Evolutionary conservation across 2,888 invertebrate genomes (phyloP).

Genomic region (Ophion ellenae): DNA sequence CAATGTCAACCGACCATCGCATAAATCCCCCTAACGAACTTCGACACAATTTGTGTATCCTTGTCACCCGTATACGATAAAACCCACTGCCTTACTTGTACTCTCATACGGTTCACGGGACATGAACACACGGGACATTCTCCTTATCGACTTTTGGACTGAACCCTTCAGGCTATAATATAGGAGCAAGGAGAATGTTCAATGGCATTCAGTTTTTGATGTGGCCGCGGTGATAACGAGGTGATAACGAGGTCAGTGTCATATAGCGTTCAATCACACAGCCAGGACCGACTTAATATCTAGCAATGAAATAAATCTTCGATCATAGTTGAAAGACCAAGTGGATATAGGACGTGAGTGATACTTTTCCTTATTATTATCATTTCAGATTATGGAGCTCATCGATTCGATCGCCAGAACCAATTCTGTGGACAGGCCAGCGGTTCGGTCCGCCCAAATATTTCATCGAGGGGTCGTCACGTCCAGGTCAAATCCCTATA

Average conservation of each 20-base stretch:
- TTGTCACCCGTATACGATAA: conserved; percentile 27
- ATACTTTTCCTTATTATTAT: conserved; percentile 30
- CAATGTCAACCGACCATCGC: conserved; percentile 58
- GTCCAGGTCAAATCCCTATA: conserved; percentile 76
- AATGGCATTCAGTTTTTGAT: conserved; percentile 34
- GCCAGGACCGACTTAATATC: conserved; percentile 26
- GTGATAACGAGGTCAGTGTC: conserved; percentile 57
- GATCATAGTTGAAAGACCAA: not conserved
- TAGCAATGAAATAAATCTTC: not conserved
- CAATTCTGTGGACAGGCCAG: conserved; percentile 69
- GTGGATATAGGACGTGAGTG: not conserved
- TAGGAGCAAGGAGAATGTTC: not conserved
- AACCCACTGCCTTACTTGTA: conserved; percentile 16
- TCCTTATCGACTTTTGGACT: conserved; percentile 54
- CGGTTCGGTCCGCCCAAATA: conserved; percentile 75
- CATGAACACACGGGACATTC: no score
- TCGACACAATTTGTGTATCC: conserved; percentile 58
- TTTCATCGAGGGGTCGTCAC: conserved; percentile 75
- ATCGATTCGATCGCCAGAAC: conserved; percentile 24
- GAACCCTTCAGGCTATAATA: conserved; percentile 8
- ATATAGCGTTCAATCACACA: conserved; percentile 23
- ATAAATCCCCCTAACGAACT: conserved; percentile 62
- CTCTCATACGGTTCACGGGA: conserved; percentile 5
- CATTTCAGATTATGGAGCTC: conserved; percentile 13
- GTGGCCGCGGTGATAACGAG: conserved; percentile 1